Percentiles rank a stretch among this genome's conserved stretches.
Conservation (phyloP, 1,140 invertebrate genomes). For the Bactericera cockerelli region DNA sequence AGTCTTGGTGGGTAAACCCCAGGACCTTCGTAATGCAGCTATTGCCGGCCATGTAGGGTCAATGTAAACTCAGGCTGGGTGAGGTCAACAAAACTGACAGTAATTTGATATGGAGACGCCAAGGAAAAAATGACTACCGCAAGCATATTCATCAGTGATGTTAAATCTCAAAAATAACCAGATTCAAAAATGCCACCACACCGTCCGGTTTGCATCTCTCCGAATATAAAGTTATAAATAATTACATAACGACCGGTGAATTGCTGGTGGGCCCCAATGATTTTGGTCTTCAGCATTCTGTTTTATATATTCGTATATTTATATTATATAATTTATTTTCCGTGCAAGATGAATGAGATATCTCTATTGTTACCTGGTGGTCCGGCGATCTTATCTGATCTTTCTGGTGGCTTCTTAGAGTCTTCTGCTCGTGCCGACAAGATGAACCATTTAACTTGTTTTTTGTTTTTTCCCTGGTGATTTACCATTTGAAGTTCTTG, state of each 20-base stretch:
- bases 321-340: not conserved
- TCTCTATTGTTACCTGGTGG: slow-evolving; percentile 1
- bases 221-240: not conserved
- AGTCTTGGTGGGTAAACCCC: too few species aligned
- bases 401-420: not conserved
- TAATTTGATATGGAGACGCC: not conserved
- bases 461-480: too few species aligned
- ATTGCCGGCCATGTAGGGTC: too few species aligned
- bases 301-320: too few species aligned
- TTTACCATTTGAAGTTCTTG: too few species aligned
- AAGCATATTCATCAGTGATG: not conserved
- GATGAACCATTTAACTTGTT: not conserved
- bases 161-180: not conserved
- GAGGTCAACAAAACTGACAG: not conserved
- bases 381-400: not conserved
- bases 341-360: slow-evolving; percentile 7
- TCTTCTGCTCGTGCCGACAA: not conserved
- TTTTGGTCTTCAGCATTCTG: not conserved
- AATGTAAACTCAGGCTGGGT: too few species aligned
- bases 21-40: too few species aligned
- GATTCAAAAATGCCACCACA: not conserved
- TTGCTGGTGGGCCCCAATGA: not conserved
- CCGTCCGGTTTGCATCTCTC: not conserved
- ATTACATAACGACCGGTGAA: not conserved
- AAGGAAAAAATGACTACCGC: not conserved